phyloP scores from a whole-genome alignment of 2,888 invertebrate species.

The Minunthozetes semirufus region DNA sequence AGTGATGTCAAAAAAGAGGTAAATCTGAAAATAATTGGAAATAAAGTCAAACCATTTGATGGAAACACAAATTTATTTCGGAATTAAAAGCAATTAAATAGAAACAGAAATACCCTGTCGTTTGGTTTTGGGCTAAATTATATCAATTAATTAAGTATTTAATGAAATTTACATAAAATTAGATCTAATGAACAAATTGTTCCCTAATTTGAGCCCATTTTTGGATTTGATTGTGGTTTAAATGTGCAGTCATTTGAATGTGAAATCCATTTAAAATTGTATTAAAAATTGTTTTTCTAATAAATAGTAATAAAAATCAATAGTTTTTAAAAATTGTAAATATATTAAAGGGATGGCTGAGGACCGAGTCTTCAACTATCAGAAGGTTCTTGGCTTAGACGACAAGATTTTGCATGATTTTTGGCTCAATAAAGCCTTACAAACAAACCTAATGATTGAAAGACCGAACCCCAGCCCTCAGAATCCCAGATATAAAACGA shows the following conservation, averaged over 20 bases:
- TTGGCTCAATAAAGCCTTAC: too few relatives aligned
- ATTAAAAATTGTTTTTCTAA: not conserved
- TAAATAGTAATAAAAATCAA: not conserved
- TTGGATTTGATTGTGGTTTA: not conserved
- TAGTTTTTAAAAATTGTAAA: too few relatives aligned
- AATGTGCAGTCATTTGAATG: not conserved
- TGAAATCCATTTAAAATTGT: not conserved
- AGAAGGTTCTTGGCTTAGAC: too few relatives aligned
- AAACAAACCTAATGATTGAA: too few relatives aligned
- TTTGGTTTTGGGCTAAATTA: not conserved
- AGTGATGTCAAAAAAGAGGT: too few relatives aligned
- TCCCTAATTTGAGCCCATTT: not conserved
- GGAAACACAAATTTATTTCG: not conserved
- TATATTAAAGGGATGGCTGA: too few relatives aligned
- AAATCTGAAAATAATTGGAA: too few relatives aligned
- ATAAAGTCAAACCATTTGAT: not conserved
- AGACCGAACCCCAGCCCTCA: too few relatives aligned
- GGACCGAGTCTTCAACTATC: too few relatives aligned
- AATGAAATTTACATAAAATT: not conserved
- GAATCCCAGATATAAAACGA: too few relatives aligned
- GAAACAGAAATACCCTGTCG: slow-evolving; percentile 8
- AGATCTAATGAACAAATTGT: not conserved
- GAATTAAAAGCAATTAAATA: not conserved
- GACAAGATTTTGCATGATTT: too few relatives aligned
- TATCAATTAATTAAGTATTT: not conserved